These are phyloP conservation scores for Melanargia galathea DNA, from an alignment of 2,888 invertebrate genomes.

Conservation along the genomic window DNA sequence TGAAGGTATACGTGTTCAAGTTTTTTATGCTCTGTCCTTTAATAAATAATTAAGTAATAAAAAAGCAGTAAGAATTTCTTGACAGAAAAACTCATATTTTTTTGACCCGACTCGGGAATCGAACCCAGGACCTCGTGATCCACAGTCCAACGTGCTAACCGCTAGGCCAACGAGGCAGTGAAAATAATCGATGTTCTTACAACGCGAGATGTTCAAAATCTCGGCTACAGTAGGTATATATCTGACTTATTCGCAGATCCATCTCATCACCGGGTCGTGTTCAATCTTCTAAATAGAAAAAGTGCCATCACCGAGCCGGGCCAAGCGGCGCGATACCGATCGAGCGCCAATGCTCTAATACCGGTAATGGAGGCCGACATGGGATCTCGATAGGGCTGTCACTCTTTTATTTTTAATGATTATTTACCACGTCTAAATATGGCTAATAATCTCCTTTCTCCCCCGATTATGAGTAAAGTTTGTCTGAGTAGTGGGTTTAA, in stretches of 20 bases:
- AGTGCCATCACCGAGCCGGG: slow-evolving; percentile 32
- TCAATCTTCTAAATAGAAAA: slow-evolving; percentile 40
- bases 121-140: too few relatives aligned
- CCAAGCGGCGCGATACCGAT: slow-evolving; percentile 40
- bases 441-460: too few relatives aligned
- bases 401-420: background rate
- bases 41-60: too few relatives aligned
- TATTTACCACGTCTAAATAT: too few relatives aligned
- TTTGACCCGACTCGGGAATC: too few relatives aligned
- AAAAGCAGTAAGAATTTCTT: too few relatives aligned
- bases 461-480: too few relatives aligned
- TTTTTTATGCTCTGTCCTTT: background rate
- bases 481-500: too few relatives aligned
- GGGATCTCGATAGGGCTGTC: slow-evolving; percentile 32
- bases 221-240: slow-evolving; percentile 4
- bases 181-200: too few relatives aligned
- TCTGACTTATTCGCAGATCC: slow-evolving; percentile 20
- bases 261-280: slow-evolving; percentile 29
- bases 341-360: slow-evolving; percentile 57
- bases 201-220: background rate
- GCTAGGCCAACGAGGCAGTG: too few relatives aligned
- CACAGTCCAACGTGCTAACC: too few relatives aligned
- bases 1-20: background rate
- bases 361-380: slow-evolving; percentile 72
- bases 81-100: too few relatives aligned